Evolutionary conservation across 2,113 vertebrate species (phyloP).

Genomic region (Ariopsis seemanni): DNA sequence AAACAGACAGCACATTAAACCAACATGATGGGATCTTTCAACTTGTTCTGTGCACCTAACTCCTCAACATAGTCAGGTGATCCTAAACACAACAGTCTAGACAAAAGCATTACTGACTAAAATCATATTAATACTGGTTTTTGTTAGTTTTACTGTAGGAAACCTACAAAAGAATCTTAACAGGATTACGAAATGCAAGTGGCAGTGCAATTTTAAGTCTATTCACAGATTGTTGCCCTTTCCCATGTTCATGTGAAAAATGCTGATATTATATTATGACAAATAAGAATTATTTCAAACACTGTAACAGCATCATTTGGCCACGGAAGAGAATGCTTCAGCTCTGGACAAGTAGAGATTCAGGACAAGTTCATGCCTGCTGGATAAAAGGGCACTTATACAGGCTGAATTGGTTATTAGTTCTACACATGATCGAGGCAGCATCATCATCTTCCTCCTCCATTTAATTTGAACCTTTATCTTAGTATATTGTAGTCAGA

Average conservation of each 20-base stretch:
- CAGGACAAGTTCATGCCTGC: not conserved
- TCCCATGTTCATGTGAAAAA: conserved; percentile 21
- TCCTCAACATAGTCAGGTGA: not conserved
- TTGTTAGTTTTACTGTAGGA: conserved; percentile 3
- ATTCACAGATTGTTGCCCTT: not conserved
- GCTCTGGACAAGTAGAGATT: not conserved
- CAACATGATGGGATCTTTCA: conserved; percentile 14
- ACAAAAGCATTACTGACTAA: not conserved
- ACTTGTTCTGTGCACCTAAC: not conserved
- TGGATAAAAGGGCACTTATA: not conserved
- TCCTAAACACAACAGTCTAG: not conserved
- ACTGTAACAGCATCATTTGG: not conserved
- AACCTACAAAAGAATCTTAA: conserved; percentile 10
- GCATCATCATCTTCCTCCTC: not conserved
- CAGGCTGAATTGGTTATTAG: not conserved
- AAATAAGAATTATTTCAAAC: not conserved
- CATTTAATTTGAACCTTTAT: not conserved
- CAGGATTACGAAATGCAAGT: conserved; percentile 31
- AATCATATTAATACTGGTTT: conserved; percentile 8
- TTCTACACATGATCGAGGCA: not conserved
- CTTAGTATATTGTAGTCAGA: conserved; percentile 3
- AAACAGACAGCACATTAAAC: conserved; percentile 17
- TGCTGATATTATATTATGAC: conserved; percentile 5
- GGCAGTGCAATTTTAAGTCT: conserved; percentile 38
- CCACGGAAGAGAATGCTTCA: not conserved